phyloP scores from a whole-genome alignment of 2,113 vertebrate genomes.

The Macroglossus sobrinus region DNA sequence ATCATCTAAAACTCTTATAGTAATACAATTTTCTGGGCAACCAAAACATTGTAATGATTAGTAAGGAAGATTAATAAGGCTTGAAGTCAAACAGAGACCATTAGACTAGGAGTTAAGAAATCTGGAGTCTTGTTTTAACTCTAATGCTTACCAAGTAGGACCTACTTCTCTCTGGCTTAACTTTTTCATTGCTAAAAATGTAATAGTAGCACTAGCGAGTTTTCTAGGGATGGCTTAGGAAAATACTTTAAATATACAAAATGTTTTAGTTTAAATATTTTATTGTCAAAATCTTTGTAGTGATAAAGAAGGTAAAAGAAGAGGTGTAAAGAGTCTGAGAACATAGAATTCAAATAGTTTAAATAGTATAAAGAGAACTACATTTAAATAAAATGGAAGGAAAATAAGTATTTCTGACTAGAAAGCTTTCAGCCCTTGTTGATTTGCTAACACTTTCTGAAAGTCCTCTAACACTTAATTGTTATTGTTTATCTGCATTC shows the following conservation, averaged over 20 bases:
- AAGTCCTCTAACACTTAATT: neutral
- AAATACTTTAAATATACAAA: neutral
- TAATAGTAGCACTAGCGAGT: neutral
- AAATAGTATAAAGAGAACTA: neutral
- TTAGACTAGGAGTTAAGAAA: neutral
- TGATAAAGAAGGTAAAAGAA: neutral
- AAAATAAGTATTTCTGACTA: neutral
- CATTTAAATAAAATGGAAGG: neutral
- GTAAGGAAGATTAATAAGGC: neutral
- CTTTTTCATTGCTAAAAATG: neutral
- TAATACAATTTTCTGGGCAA: neutral
- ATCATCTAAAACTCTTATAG: neutral
- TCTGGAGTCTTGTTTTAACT: neutral
- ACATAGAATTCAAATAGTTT: neutral
- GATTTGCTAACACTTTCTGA: neutral
- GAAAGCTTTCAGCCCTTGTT: neutral
- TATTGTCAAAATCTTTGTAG: neutral
- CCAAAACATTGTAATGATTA: neutral
- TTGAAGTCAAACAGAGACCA: neutral
- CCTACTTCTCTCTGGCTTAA: neutral
- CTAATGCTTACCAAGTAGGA: neutral
- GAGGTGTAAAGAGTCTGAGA: neutral
- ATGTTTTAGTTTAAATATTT: conserved; percentile 8
- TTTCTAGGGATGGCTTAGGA: neutral
- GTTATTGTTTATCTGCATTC: neutral